Conservation (phyloP, 2,113 vertebrate species). For the Periophthalmus modestus region DNA sequence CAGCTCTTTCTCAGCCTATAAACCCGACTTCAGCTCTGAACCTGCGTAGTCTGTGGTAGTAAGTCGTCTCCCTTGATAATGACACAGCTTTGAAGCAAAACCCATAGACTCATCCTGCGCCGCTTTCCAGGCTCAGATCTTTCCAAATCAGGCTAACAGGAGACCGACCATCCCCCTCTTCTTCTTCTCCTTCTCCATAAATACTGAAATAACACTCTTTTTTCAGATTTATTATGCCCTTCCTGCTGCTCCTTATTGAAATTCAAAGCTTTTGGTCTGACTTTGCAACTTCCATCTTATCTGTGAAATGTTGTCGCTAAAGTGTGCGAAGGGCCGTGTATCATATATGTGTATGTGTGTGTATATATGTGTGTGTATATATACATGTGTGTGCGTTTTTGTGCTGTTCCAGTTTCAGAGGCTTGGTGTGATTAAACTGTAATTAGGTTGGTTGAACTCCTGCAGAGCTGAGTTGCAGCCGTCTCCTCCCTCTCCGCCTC, state of each 20-base stretch:
- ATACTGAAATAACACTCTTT: conserved; percentile 61
- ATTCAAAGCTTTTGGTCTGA: conserved; percentile 48
- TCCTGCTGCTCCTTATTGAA: conserved; percentile 30
- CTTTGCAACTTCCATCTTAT: conserved; percentile 60
- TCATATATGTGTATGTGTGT: conserved; percentile 18
- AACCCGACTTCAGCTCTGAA: conserved; percentile 46
- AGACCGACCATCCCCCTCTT: conserved; percentile 33
- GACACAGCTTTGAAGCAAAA: conserved; percentile 55
- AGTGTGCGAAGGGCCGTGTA: conserved; percentile 37
- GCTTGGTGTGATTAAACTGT: conserved; percentile 79
- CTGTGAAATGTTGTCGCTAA: conserved; percentile 51
- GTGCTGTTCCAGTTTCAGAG: conserved; percentile 71
- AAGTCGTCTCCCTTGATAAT: conserved; percentile 45
- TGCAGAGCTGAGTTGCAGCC: conserved; percentile 67
- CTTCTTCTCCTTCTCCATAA: conserved; percentile 40
- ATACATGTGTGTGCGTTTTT: conserved; percentile 49
- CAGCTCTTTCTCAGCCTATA: conserved; percentile 10
- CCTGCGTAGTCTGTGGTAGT: conserved; percentile 10
- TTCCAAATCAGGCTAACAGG: conserved; percentile 21
- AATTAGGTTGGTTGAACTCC: conserved; percentile 79
- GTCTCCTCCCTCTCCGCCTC: conserved; percentile 48
- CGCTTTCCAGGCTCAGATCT: conserved; percentile 57
- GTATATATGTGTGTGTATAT: conserved; percentile 20
- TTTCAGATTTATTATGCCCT: conserved; percentile 35
- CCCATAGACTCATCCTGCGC: conserved; percentile 35